A percentile compares a stretch with the other conserved stretches of the same genome.
phyloP scores from a whole-genome alignment of 2,888 invertebrate genomes.

The Hypsopygia costalis region DNA sequence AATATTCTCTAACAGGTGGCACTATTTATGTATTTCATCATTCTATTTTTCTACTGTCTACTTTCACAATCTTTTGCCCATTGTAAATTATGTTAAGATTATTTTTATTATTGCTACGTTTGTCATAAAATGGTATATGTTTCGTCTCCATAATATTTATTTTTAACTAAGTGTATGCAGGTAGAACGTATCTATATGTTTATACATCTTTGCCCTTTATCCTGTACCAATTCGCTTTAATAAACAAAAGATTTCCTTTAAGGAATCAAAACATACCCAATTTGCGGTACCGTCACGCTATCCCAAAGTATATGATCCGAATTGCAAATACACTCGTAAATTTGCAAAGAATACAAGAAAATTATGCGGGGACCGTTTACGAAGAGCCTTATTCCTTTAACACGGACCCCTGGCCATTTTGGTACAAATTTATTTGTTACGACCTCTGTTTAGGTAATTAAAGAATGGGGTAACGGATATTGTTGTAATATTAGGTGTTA shows the following conservation, averaged over 20 bases:
- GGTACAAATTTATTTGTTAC: slow-evolving; percentile 9
- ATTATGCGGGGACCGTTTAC: slow-evolving; percentile 22
- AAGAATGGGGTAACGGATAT: not conserved
- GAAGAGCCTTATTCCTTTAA: slow-evolving; percentile 16
- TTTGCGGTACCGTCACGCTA: slow-evolving; percentile 19
- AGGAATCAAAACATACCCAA: slow-evolving; percentile 24
- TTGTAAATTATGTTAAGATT: no score
- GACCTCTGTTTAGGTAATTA: slow-evolving; percentile 9
- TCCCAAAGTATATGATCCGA: slow-evolving; percentile 18
- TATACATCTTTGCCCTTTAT: no score
- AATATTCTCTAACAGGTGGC: no score
- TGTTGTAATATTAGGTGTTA: not conserved
- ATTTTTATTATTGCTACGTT: no score
- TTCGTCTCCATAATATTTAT: no score
- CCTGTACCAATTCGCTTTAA: not conserved
- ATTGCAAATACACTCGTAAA: slow-evolving; percentile 27
- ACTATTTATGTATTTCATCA: no score
- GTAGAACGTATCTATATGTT: no score
- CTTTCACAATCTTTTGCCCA: no score
- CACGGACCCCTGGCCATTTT: slow-evolving; percentile 10
- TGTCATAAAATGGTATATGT: no score
- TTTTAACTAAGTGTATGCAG: no score
- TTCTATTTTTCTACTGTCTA: no score
- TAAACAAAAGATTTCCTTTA: slow-evolving; percentile 14
- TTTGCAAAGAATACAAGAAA: slow-evolving; percentile 27